phyloP scores from a whole-genome alignment of 1,140 invertebrate species.

The Ericerus pela region DNA sequence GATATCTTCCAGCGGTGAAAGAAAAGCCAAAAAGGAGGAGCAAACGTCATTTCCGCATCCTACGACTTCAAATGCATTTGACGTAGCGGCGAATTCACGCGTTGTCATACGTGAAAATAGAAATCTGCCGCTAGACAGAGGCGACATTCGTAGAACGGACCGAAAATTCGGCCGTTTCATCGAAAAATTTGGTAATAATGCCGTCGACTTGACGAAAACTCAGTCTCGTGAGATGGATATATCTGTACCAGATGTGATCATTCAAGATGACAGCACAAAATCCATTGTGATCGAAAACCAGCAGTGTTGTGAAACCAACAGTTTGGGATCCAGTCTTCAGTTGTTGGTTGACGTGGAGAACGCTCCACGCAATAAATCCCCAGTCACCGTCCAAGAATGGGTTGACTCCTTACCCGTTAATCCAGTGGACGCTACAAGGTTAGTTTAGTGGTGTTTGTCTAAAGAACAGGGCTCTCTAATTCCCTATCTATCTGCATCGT shows the following conservation, averaged over 20 bases:
- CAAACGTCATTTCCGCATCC: neutral
- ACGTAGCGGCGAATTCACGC: neutral
- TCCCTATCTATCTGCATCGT: neutral
- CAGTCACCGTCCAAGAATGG: slow-evolving; percentile 30
- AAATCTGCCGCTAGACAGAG: neutral
- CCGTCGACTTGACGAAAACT: no score
- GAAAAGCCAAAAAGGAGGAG: neutral
- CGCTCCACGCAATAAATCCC: slow-evolving; percentile 26
- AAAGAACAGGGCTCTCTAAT: neutral
- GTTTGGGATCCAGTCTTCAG: neutral
- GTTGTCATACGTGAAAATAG: neutral
- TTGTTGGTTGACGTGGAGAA: slow-evolving; percentile 7
- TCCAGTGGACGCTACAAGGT: slow-evolving; percentile 15
- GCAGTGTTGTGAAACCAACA: neutral
- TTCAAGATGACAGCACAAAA: neutral
- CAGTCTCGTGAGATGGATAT: neutral
- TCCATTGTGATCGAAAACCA: neutral
- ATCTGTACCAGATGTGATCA: neutral
- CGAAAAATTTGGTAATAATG: neutral
- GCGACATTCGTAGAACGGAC: neutral
- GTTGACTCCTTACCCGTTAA: slow-evolving; percentile 27
- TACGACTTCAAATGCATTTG: neutral
- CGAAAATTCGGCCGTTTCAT: neutral
- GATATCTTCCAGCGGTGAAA: neutral
- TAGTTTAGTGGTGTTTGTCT: neutral